Evolutionary conservation across 2,113 vertebrate genomes (phyloP).

Genomic region (Platichthys stellatus): DNA sequence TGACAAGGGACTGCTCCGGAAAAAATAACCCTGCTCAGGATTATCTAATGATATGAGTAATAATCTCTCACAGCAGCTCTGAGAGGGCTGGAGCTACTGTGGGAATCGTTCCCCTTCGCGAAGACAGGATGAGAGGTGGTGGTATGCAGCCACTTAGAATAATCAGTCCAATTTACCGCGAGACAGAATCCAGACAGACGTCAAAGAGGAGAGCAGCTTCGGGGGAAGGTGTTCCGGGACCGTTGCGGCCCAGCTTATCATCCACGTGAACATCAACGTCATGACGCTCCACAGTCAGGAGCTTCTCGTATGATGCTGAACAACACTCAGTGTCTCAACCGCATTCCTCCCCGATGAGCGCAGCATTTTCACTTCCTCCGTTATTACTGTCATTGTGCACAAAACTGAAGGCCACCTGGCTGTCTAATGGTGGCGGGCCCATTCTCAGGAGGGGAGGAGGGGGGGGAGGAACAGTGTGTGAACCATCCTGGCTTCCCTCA

Average conservation of each 20-base stretch:
- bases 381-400: conserved; percentile 49
- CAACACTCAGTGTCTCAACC: conserved; percentile 15
- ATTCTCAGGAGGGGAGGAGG: conserved; percentile 34
- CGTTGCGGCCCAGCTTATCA: conserved; percentile 23
- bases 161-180: conserved; percentile 66
- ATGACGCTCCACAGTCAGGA: conserved; percentile 25
- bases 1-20: conserved; percentile 30
- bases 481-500: conserved; percentile 55
- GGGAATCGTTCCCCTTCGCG: conserved; percentile 56
- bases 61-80: conserved; percentile 47
- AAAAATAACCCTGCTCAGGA: background rate
- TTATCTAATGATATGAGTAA: conserved; percentile 56
- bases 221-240: conserved; percentile 10
- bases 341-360: conserved; percentile 36
- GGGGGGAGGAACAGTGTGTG: conserved; percentile 17
- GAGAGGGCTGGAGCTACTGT: conserved; percentile 45
- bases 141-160: conserved; percentile 78
- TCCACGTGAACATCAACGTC: conserved; percentile 42
- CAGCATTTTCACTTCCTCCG: conserved; percentile 36
- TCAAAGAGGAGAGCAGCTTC: conserved; percentile 55
- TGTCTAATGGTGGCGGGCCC: conserved; percentile 49
- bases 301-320: conserved; percentile 16
- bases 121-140: conserved; percentile 66
- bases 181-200: conserved; percentile 69
- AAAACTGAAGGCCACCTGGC: conserved; percentile 68